Conservation (phyloP, 2,888 invertebrate species). For the Campoplex nolae region DNA sequence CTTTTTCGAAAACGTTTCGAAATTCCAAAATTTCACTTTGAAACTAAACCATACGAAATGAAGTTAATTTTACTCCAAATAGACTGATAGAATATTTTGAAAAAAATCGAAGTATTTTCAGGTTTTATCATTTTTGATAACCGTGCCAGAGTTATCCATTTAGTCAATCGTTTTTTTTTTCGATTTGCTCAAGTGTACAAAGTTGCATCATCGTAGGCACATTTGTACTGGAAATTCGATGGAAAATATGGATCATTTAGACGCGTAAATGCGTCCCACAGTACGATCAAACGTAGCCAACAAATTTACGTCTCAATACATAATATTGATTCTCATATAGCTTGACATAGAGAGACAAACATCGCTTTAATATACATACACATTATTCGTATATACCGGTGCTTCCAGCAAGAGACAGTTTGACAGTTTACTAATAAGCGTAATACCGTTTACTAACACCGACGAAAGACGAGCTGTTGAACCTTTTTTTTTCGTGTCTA, state of each 20-base stretch:
- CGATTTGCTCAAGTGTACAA: background rate
- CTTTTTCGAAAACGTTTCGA: too few relatives aligned
- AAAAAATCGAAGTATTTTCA: too few relatives aligned
- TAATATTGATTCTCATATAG: constrained; percentile 44
- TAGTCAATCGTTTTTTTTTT: background rate
- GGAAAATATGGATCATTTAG: constrained; percentile 14
- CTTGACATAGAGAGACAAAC: constrained; percentile 19
- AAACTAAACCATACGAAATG: background rate
- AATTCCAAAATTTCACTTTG: background rate
- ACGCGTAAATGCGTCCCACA: background rate
- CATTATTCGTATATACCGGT: constrained; percentile 8
- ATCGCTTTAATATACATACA: constrained; percentile 17
- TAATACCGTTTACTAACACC: constrained; percentile 77
- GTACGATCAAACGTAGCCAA: constrained; percentile 28
- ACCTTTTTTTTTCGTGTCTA: constrained; percentile 52
- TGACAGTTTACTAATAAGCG: constrained; percentile 68
- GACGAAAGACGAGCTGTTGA: background rate
- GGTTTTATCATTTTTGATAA: background rate
- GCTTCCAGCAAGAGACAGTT: constrained; percentile 31
- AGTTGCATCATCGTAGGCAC: background rate
- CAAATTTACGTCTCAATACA: constrained; percentile 38
- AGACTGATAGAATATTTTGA: too few relatives aligned
- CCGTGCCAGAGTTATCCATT: background rate
- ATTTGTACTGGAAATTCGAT: background rate
- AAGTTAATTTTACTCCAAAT: background rate